A percentile compares a stretch with the other conserved stretches of the same genome.
phyloP scores from a whole-genome alignment of 2,797 vertebrate species.

The Squalus acanthias region DNA sequence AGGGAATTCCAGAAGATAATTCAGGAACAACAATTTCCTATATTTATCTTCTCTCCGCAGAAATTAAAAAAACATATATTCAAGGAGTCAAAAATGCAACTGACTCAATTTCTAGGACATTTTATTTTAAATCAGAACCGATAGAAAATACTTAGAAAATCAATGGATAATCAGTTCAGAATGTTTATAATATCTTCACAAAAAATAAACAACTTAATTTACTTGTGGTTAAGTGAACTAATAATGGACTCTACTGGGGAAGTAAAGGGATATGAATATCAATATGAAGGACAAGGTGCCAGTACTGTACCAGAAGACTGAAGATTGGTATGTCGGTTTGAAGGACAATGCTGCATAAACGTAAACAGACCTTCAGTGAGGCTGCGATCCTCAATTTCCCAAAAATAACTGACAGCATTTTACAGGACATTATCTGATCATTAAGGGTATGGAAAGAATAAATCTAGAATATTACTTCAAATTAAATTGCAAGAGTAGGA shows the following conservation, averaged over 20 bases:
- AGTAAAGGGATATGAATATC: not conserved
- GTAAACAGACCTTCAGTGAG: not conserved
- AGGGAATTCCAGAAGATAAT: not conserved
- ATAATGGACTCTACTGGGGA: not conserved
- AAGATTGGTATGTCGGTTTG: not conserved
- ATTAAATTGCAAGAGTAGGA: not conserved
- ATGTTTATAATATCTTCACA: not conserved
- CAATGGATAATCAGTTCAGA: not conserved
- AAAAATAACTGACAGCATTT: not conserved
- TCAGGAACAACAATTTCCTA: not conserved
- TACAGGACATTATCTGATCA: not conserved
- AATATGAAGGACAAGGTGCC: not conserved
- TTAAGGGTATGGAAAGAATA: not conserved
- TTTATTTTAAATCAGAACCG: not conserved
- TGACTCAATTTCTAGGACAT: not conserved
- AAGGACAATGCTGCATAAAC: not conserved
- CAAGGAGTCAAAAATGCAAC: not conserved
- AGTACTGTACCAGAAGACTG: not conserved
- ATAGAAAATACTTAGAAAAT: not conserved
- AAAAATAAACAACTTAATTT: not conserved
- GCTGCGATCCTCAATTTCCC: not conserved
- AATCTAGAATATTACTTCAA: not conserved
- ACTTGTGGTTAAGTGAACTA: not conserved
- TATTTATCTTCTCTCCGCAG: not conserved
- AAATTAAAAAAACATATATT: not conserved